Conservation (phyloP, 2,888 invertebrate species). For the Cabera pusaria region DNA sequence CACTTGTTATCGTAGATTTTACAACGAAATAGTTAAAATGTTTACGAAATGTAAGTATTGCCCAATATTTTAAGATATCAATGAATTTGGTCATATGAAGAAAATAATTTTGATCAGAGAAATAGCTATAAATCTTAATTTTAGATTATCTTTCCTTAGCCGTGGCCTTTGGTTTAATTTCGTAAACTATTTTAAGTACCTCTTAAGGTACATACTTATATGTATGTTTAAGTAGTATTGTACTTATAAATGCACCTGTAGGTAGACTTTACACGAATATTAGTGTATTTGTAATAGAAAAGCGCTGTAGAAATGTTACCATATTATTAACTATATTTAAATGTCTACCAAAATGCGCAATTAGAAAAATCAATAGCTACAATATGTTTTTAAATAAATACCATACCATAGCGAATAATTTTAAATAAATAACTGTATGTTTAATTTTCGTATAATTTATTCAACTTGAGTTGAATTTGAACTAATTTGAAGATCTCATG, state of each 20-base stretch:
- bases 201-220: constrained; percentile 28
- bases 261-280: constrained; percentile 44
- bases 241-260: constrained; percentile 57
- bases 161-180: constrained; percentile 38
- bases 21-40: constrained; percentile 74
- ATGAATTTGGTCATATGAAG: constrained; percentile 26
- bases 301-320: constrained; percentile 33
- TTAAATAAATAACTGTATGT: constrained; percentile 27
- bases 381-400: constrained; percentile 20
- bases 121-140: constrained; percentile 33
- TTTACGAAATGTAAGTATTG: constrained; percentile 45
- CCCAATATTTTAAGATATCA: constrained; percentile 38
- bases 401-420: constrained; percentile 28
- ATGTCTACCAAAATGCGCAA: constrained; percentile 61
- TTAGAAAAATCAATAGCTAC: constrained; percentile 29
- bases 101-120: constrained; percentile 38
- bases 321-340: constrained; percentile 29
- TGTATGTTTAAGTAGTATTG: constrained; percentile 40
- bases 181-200: constrained; percentile 18
- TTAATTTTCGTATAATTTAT: no score
- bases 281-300: constrained; percentile 19
- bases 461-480: constrained; percentile 10
- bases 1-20: constrained; percentile 75
- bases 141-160: constrained; percentile 32
- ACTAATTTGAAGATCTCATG: constrained; percentile 17